Conservation (phyloP, 64 coral and sea anemone genomes). For the Montipora sp. region DNA sequence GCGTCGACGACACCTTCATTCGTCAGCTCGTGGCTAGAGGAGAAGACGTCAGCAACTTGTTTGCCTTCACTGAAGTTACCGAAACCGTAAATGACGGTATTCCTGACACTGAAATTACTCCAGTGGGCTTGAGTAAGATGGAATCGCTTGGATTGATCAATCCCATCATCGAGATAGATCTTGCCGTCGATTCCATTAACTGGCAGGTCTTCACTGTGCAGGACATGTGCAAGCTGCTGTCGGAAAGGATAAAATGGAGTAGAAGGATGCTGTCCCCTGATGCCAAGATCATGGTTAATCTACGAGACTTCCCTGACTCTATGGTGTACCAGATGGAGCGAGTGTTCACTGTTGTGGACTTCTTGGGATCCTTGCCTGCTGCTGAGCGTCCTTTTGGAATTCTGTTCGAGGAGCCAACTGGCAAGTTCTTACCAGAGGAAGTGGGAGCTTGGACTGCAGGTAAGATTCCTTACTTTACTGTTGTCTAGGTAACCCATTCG, state of each 20-base stretch:
- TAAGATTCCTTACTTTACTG: too few relatives aligned
- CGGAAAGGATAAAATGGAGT: conserved; percentile 31
- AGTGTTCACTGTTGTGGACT: conserved; percentile 27
- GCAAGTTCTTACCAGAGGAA: conserved; percentile 61
- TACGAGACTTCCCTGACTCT: conserved; percentile 43
- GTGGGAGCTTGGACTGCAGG: conserved; percentile 69
- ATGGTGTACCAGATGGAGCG: conserved; percentile 45
- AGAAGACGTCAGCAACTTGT: background rate
- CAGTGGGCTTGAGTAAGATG: conserved; percentile 47
- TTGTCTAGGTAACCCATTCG: too few relatives aligned
- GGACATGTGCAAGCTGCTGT: background rate
- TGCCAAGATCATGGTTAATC: conserved; percentile 53
- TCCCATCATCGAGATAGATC: conserved; percentile 54
- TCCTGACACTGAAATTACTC: conserved; percentile 17
- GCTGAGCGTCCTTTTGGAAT: conserved; percentile 56
- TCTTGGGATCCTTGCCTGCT: conserved; percentile 32
- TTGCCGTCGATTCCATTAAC: conserved; percentile 38
- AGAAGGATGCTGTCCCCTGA: conserved; percentile 38
- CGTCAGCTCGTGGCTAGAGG: background rate
- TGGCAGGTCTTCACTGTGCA: background rate
- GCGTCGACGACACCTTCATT: background rate
- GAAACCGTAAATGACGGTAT: background rate
- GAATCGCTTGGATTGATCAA: conserved; percentile 35
- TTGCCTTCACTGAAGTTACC: background rate
- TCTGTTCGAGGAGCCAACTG: background rate